Percentiles rank a stretch among this genome's conserved stretches.
Conservation (phyloP, 2,888 invertebrate species). For the Colostygia pectinataria region DNA sequence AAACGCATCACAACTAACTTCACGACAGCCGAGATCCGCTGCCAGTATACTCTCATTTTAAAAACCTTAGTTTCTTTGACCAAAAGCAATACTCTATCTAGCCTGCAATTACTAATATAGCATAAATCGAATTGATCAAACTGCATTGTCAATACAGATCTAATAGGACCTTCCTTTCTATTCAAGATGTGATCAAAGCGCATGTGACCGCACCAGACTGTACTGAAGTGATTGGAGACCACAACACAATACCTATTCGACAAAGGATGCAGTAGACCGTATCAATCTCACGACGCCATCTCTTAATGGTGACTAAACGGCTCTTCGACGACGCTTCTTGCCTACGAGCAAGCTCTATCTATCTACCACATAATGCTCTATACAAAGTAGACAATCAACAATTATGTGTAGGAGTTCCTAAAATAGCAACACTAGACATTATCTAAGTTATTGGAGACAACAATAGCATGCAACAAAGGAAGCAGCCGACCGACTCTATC, state of each 20-base stretch:
- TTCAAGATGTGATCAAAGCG: neutral
- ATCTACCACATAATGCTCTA: neutral
- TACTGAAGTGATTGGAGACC: constrained; percentile 3
- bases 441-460: neutral
- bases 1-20: no score
- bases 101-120: no score
- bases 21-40: no score
- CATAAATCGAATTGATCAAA: constrained; percentile 2
- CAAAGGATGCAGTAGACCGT: constrained; percentile 17
- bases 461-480: constrained; percentile 8
- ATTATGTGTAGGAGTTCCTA: neutral
- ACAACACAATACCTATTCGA: constrained; percentile 15
- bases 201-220: neutral
- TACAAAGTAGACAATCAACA: neutral
- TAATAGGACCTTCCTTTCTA: neutral
- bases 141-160: constrained; percentile 1
- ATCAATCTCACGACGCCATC: constrained; percentile 19
- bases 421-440: constrained; percentile 1
- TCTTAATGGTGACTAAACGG: neutral
- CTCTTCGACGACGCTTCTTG: constrained; percentile 1
- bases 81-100: no score
- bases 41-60: no score
- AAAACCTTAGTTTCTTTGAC: no score
- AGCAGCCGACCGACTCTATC: constrained; percentile 19
- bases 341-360: neutral